Conservation (phyloP, 2,888 invertebrate species). For the Platycheirus albimanus region DNA sequence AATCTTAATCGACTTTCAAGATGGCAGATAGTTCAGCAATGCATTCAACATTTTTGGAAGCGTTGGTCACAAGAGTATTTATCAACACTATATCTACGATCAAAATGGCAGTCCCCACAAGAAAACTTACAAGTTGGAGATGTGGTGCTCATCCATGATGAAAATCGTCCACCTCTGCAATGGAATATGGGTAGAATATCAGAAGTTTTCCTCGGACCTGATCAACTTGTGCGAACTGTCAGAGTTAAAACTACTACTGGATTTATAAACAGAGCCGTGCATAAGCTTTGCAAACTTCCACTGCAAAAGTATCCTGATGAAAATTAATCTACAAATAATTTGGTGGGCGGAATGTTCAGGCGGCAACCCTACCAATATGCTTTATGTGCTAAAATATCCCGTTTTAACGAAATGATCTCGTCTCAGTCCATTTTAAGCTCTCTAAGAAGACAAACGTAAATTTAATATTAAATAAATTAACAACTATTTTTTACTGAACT, state of each 20-base stretch:
- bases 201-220: conserved; percentile 18
- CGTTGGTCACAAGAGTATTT: conserved; percentile 33
- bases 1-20: conserved; percentile 16
- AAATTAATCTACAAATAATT: conserved; percentile 29
- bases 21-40: conserved; percentile 20
- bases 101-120: conserved; percentile 1
- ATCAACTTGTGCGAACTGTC: conserved; percentile 23
- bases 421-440: too few relatives aligned
- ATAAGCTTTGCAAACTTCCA: conserved; percentile 28
- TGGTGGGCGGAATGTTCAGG: conserved; percentile 34
- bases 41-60: conserved; percentile 32
- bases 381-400: too few relatives aligned
- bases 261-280: conserved; percentile 16
- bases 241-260: conserved; percentile 6
- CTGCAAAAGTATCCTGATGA: conserved; percentile 1
- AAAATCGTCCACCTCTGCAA: conserved; percentile 18
- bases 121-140: conserved; percentile 1
- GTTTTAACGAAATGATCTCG: too few relatives aligned
- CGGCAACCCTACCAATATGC: too few relatives aligned
- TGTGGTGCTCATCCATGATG: conserved; percentile 20
- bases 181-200: conserved; percentile 15
- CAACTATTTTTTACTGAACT: too few relatives aligned
- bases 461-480: too few relatives aligned
- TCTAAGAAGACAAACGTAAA: too few relatives aligned
- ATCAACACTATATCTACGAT: conserved; percentile 27